Evolutionary conservation across 37 sponge, comb jelly and placozoan genomes (phyloP).

Genomic region (Theonella swinhoei): DNA sequence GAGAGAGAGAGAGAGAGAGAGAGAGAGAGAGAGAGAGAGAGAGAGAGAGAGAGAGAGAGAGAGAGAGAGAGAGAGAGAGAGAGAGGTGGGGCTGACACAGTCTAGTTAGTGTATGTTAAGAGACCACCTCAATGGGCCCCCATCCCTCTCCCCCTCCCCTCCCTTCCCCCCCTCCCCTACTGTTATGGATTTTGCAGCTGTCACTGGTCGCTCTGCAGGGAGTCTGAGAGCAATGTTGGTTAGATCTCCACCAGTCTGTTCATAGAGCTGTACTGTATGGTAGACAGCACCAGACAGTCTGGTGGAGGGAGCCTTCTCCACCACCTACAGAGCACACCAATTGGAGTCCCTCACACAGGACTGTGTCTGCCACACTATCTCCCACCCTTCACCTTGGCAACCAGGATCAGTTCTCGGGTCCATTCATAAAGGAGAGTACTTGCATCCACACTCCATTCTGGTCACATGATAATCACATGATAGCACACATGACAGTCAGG

Average conservation of each 20-base stretch:
- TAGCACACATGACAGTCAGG: neutral
- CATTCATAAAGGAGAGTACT: neutral
- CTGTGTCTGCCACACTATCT: no score
- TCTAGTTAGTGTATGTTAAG: no score
- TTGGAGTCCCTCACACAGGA: no score
- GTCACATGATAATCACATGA: neutral
- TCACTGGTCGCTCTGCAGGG: neutral
- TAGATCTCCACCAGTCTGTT: no score
- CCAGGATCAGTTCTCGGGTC: neutral
- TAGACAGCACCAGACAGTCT: no score
- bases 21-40: slow-evolving; percentile 34
- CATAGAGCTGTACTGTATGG: no score
- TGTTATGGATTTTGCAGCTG: no score
- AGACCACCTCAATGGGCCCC: no score
- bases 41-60: slow-evolving; percentile 25
- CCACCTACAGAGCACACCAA: no score
- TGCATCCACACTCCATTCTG: neutral
- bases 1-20: slow-evolving; percentile 20
- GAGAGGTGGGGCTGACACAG: neutral
- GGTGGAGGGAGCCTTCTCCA: no score
- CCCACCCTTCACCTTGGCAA: neutral
- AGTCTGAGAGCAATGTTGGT: neutral
- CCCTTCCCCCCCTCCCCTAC: no score
- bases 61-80: neutral
- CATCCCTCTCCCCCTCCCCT: no score